Conservation (phyloP, 2,113 vertebrate genomes). For the Felis chaus region DNA sequence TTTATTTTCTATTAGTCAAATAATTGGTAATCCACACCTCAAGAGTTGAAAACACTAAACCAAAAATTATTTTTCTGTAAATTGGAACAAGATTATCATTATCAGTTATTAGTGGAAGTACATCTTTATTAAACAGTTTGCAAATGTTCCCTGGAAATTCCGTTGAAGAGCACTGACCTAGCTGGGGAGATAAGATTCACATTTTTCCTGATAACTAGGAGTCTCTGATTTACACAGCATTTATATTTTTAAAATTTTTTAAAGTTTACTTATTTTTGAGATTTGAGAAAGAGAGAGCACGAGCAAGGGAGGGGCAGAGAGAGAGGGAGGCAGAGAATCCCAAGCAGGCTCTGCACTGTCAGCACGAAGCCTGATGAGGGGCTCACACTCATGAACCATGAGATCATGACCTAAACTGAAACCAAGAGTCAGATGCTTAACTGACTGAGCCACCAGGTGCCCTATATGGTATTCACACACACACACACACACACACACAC, state of each 20-base stretch:
- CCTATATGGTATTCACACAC: not conserved
- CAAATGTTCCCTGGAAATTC: not conserved
- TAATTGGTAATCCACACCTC: not conserved
- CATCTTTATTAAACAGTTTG: not conserved
- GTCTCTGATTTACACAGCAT: not conserved
- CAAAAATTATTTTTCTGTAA: not conserved
- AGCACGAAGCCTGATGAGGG: too few species aligned
- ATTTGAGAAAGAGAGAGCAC: too few species aligned
- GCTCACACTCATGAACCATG: too few species aligned
- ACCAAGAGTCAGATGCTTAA: too few species aligned
- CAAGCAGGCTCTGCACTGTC: too few species aligned
- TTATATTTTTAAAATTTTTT: not conserved
- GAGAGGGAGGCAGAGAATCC: too few species aligned
- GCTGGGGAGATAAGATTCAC: not conserved
- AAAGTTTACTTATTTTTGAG: too few species aligned
- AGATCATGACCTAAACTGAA: too few species aligned
- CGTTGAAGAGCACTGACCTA: not conserved
- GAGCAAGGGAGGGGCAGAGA: too few species aligned
- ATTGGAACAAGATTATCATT: not conserved
- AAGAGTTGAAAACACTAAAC: not conserved
- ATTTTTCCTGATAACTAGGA: not conserved
- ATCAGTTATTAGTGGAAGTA: not conserved
- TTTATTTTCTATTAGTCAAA: not conserved
- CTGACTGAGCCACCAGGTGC: too few species aligned
- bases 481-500: not conserved